These are phyloP conservation scores for Micoletzkya japonica DNA, from an alignment of 2,888 invertebrate species.

Conservation along the genomic window DNA sequence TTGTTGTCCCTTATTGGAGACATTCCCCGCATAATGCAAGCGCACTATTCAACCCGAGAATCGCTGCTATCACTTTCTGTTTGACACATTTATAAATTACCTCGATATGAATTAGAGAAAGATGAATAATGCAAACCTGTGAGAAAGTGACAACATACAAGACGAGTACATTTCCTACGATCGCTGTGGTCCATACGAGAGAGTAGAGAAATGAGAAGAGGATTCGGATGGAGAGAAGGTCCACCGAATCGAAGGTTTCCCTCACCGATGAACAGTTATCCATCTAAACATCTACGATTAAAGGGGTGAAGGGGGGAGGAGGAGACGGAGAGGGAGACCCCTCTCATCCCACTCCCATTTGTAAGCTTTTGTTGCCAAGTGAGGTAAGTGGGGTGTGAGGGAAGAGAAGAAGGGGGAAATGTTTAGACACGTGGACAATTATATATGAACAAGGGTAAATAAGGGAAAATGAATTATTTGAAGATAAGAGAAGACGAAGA, in stretches of 20 bases:
- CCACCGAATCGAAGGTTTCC: constrained; percentile 21
- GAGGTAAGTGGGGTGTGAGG: background rate
- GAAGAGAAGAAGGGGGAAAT: background rate
- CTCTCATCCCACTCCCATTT: no score
- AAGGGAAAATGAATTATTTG: background rate
- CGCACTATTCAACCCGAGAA: no score
- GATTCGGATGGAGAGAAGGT: constrained; percentile 2
- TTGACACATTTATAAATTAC: no score
- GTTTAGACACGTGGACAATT: background rate
- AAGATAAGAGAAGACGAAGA: background rate
- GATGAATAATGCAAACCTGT: constrained; percentile 55
- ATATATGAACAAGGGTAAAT: background rate
- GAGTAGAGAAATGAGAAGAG: constrained; percentile 57
- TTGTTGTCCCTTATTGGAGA: no score
- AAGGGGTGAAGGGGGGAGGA: background rate
- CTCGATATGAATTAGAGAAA: no score
- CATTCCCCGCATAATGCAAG: no score
- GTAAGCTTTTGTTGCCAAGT: no score
- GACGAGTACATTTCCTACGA: constrained; percentile 58
- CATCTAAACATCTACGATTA: background rate
- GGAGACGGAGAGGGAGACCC: background rate
- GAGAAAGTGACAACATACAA: constrained; percentile 58
- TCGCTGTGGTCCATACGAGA: constrained; percentile 55
- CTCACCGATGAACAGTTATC: constrained; percentile 10
- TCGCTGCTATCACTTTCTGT: no score